Evolutionary conservation across 2,113 vertebrate species (phyloP), one percentile per base, ranked within the genome.

Genomic region (Clupea harengus): DNA sequence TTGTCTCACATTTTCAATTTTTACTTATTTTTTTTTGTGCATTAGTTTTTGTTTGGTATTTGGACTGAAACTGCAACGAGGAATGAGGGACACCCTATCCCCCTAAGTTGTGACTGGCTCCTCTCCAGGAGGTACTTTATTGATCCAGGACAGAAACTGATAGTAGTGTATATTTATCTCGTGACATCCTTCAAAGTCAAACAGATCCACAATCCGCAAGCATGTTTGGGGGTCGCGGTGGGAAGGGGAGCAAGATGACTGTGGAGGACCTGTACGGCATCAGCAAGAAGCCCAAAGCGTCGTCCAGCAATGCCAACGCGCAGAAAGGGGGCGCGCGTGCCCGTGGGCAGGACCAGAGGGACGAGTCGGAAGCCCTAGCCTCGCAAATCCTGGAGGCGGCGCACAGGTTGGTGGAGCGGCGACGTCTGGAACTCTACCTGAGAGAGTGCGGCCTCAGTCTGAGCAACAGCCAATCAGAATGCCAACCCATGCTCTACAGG

Each of bases 241-340:
- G 92, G 0, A 96, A 95, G 72, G 94, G 94, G 17, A 94, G 94
- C 1, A 96, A 95, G 89, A 95, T 95, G 89, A 96, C 94, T 0
- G 94, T 96, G 87, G 96, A 97, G 80, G 96, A 96, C 78, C 90
- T 96, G n/a, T 96, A 96, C 32, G 95, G 95, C 89, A 93, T 95
- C 89, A 94, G 91, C 32, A 95, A 95, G 92, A 97, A 96, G 88
- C 94, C 94, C 50, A 96, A 95, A 89, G 90, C 94, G 0, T 93
- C 92, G 0, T 91, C 92, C 54, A 90, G 92, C 0, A 91, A 91
- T 83, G 89, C 89, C 22, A 90, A 91, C 0, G 89, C 84, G 50
- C 85, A 93, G 88, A 72, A 91, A 45, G 90, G 89, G 60, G 39
- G 83, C 54, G 67, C 89, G 57, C 90, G 90, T 87, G 25, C 57